phyloP scores from a whole-genome alignment of 2,113 vertebrate species.

The Cryptomyrus ogoouensis region DNA sequence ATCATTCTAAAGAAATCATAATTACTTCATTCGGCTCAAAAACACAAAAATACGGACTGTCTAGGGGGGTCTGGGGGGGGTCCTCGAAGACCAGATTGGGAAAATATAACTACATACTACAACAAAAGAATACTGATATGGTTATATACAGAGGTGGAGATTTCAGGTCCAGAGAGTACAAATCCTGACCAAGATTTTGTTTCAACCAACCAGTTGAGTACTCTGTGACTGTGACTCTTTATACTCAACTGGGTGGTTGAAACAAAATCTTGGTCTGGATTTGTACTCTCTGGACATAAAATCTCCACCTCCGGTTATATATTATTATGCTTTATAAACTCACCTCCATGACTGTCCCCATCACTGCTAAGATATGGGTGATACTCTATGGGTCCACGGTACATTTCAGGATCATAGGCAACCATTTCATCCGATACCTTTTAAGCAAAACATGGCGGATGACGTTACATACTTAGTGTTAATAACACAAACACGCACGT shows the following conservation, averaged over 20 bases:
- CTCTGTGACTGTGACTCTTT: too few relatives aligned
- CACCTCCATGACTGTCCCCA: conserved; percentile 72
- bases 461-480: not conserved
- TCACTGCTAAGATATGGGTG: conserved; percentile 72
- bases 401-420: conserved; percentile 69
- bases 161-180: too few relatives aligned
- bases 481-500: not conserved
- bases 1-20: not conserved
- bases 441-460: conserved; percentile 31
- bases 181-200: too few relatives aligned
- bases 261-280: too few relatives aligned
- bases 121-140: not conserved
- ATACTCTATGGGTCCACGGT: conserved; percentile 68
- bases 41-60: not conserved
- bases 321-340: conserved; percentile 34
- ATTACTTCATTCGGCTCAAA: not conserved
- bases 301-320: not conserved
- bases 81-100: not conserved
- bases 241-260: too few relatives aligned
- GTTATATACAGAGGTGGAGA: too few relatives aligned
- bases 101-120: not conserved
- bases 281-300: too few relatives aligned
- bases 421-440: conserved; percentile 74
- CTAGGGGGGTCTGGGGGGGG: not conserved
- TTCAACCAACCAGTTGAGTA: too few relatives aligned